phyloP scores from a whole-genome alignment of 2,888 invertebrate genomes.

The Chirona hameri region DNA sequence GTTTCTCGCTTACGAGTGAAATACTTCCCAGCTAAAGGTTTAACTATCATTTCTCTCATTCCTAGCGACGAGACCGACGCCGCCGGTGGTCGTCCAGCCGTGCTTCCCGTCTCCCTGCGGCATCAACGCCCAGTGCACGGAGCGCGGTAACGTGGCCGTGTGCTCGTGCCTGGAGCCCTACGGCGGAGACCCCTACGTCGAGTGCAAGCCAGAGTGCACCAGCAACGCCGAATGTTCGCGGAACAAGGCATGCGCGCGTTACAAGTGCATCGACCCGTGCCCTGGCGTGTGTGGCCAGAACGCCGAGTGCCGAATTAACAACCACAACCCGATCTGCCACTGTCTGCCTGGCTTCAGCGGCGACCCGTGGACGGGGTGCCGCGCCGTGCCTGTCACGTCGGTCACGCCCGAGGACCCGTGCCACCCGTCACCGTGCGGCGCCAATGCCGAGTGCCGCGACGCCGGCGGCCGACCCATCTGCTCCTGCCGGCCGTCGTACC shows the following conservation, averaged over 20 bases:
- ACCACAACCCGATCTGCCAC: conserved; percentile 81
- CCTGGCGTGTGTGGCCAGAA: conserved; percentile 53
- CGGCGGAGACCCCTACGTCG: conserved; percentile 62
- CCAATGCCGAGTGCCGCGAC: conserved; percentile 64
- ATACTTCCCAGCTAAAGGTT: too few relatives aligned
- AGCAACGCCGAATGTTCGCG: conserved; percentile 74
- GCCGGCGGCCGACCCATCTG: conserved; percentile 56
- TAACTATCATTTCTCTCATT: neutral
- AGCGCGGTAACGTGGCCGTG: conserved; percentile 55
- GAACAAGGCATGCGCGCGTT: conserved; percentile 72
- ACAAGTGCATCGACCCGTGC: conserved; percentile 77
- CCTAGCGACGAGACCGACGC: neutral
- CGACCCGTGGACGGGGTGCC: conserved; percentile 86
- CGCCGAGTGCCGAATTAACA: conserved; percentile 68
- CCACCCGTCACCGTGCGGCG: conserved; percentile 66
- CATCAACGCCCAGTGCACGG: conserved; percentile 68
- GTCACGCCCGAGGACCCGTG: conserved; percentile 51
- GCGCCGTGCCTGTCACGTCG: conserved; percentile 24
- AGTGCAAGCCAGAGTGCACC: conserved; percentile 58
- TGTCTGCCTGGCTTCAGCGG: conserved; percentile 89
- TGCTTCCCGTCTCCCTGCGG: conserved; percentile 74
- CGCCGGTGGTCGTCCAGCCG: conserved; percentile 48
- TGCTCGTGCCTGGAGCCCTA: conserved; percentile 68
- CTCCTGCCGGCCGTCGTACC: conserved; percentile 64
- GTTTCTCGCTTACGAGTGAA: too few relatives aligned